Percentiles rank a stretch among this genome's conserved stretches.
Conservation (phyloP, 2,888 invertebrate species). For the Neocrepidodera transversa region DNA sequence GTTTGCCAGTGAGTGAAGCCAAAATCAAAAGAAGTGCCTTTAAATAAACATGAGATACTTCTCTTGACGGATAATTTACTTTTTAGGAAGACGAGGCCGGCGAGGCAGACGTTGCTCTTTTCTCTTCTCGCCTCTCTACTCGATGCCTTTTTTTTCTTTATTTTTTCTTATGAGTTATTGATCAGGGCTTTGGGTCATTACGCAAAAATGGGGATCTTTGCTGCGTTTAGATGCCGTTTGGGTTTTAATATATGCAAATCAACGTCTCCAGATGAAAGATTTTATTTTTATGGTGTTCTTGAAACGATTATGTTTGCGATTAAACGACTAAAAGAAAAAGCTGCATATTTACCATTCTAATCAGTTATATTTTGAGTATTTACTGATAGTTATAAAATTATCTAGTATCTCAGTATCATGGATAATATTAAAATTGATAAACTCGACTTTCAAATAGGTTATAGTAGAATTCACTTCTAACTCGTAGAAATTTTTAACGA, state of each 20-base stretch:
- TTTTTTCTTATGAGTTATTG: conserved; percentile 36
- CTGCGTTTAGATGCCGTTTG: conserved; percentile 14
- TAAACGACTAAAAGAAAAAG: no score
- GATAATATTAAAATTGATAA: no score
- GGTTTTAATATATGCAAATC: conserved; percentile 7
- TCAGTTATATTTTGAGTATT: no score
- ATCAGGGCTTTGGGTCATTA: conserved; percentile 30
- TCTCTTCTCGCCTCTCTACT: no score
- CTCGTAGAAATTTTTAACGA: no score
- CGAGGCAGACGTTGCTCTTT: conserved; percentile 11
- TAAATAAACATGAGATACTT: conserved; percentile 52
- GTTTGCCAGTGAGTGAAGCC: conserved; percentile 49
- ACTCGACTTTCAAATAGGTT: no score
- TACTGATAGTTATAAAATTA: no score
- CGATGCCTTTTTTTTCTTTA: conserved; percentile 21
- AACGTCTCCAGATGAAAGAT: background rate
- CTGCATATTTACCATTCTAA: no score
- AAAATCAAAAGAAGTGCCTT: conserved; percentile 52
- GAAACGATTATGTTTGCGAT: no score
- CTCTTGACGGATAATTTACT: conserved; percentile 46
- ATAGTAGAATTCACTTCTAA: no score
- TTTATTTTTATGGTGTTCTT: background rate
- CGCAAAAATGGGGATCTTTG: conserved; percentile 25
- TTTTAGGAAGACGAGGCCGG: conserved; percentile 41
- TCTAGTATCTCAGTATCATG: no score